Conservation (phyloP, 2,113 vertebrate genomes). For the Clarias gariepinus region DNA sequence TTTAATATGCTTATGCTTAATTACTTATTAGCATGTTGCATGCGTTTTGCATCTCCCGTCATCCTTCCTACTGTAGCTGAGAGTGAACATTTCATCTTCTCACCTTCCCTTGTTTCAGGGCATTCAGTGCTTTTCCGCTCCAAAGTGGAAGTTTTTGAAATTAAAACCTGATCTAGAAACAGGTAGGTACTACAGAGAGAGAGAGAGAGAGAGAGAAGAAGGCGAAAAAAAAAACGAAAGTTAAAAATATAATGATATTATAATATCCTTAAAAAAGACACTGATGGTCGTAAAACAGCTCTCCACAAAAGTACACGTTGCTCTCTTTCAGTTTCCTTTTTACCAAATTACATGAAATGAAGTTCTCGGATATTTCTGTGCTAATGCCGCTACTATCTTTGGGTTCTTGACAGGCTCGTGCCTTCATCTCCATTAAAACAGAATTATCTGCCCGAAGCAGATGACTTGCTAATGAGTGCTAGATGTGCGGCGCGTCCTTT, state of each 20-base stretch:
- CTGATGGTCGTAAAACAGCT: not conserved
- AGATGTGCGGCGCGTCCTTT: conserved; percentile 26
- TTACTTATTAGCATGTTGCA: not conserved
- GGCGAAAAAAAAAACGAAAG: too few species aligned
- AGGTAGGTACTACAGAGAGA: not conserved
- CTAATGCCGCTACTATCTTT: conserved; percentile 10
- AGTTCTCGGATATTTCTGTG: conserved; percentile 2
- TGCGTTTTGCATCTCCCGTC: not conserved
- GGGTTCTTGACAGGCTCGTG: conserved; percentile 25
- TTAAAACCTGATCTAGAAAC: not conserved
- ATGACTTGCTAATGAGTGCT: conserved; percentile 46
- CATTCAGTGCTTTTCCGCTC: not conserved
- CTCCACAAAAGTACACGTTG: not conserved
- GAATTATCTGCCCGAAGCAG: conserved; percentile 44
- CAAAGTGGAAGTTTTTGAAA: not conserved
- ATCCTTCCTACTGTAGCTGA: not conserved
- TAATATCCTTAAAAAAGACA: not conserved
- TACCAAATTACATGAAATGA: not conserved
- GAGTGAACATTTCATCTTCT: not conserved
- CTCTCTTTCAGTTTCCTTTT: not conserved
- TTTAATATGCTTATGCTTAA: not conserved
- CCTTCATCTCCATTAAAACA: conserved; percentile 41
- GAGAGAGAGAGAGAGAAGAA: not conserved
- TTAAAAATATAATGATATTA: not conserved
- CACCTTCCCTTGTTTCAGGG: not conserved